Base-by-base conservation (phyloP, 2,113 vertebrate genomes). In the Esox niger region DNA sequence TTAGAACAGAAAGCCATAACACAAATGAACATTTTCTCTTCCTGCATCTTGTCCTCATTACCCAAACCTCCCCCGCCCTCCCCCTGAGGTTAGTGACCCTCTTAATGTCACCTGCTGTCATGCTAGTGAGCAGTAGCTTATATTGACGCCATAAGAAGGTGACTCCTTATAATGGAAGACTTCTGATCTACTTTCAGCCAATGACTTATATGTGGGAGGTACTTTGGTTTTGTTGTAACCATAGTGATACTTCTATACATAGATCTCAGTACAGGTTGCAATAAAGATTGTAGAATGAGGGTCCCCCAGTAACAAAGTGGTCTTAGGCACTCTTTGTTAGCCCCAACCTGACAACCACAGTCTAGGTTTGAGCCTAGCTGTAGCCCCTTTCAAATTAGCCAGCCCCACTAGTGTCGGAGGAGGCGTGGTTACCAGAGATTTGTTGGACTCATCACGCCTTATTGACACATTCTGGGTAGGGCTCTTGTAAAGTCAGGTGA, bases 41-140 rank as follows among this genome's bases (percentile, higher is more conserved):
- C 58, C 62, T 65, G 55, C 77, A 61, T 84, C 71, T 62, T 82
- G 86, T 85, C 84, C 83, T 81, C 78, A 77, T 64, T 56, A 61
- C 13, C 17, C 38, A 1, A 4, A n/a, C n/a, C n/a, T n/a, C n/a
- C n/a, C n/a, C n/a, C n/a, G n/a, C 38, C 15, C 15, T 4, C 38
- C 15, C 15, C 13, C 38, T 15, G 13, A 15, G 38, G 38, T 15
- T 43, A 83, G 72, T 88, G 88, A 87, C 82, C 84, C 81, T 87
- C 82, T 91, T 90, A 87, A 78, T 73, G 67, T 79, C 84, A 32
- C 84, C 87, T 47, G 80, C 84, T 84, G 85, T 69, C 79, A 75
- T 80, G 81, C 81, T 86, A 81, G 74, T 72, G 17, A 8, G 38
- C 4, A 15, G 38, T 77, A 79, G 86, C 82, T 90, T 88, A 84